Conservation (phyloP, 2,888 invertebrate genomes). For the Dryobota labecula region DNA sequence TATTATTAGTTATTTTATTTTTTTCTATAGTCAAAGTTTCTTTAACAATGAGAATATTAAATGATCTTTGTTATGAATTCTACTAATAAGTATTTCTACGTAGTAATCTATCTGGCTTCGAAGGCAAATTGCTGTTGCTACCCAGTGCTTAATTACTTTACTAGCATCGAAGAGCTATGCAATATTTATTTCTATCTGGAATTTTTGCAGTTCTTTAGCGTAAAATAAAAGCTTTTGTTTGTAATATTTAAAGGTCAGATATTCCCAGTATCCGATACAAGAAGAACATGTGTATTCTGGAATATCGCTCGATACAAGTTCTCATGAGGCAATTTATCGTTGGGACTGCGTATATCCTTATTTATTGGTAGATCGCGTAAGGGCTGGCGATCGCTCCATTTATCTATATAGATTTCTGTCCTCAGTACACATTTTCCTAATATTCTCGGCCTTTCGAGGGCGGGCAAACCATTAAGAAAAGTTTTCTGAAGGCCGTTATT, state of each 20-base stretch:
- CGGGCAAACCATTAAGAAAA: slow-evolving; percentile 46
- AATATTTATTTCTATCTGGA: background rate
- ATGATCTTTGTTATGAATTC: slow-evolving; percentile 24
- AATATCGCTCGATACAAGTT: slow-evolving; percentile 62
- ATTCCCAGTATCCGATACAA: slow-evolving; percentile 28
- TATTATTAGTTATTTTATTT: background rate
- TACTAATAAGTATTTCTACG: slow-evolving; percentile 10
- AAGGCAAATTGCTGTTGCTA: background rate
- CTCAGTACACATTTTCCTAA: slow-evolving; percentile 46
- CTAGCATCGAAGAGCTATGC: background rate
- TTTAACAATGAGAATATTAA: slow-evolving; percentile 23
- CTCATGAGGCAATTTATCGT: slow-evolving; percentile 67
- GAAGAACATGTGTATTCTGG: slow-evolving; percentile 58
- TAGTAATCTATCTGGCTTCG: background rate
- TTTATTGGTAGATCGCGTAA: slow-evolving; percentile 68
- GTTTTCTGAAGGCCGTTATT: slow-evolving; percentile 40
- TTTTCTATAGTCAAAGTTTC: background rate
- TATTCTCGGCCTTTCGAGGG: slow-evolving; percentile 23
- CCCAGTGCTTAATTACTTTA: background rate
- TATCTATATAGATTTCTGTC: slow-evolving; percentile 58
- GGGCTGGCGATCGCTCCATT: slow-evolving; percentile 64
- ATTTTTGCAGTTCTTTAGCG: slow-evolving; percentile 5
- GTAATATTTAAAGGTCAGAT: slow-evolving; percentile 41
- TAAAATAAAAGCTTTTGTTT: slow-evolving; percentile 13
- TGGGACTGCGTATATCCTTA: slow-evolving; percentile 66